These are phyloP conservation scores for Xanthia togata DNA, from an alignment of 2,888 invertebrate genomes.

Conservation along the genomic window DNA sequence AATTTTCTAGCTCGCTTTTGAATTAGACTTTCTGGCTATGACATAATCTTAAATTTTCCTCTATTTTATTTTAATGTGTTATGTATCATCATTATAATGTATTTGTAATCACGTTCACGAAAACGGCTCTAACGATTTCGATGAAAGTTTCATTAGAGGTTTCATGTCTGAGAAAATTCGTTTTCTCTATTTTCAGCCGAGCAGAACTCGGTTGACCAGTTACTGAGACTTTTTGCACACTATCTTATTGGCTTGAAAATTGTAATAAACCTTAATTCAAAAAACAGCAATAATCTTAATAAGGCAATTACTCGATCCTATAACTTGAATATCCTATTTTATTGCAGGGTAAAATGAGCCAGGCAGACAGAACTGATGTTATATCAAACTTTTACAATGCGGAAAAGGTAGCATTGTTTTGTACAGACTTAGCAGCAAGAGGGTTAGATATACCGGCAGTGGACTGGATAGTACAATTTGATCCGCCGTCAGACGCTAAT, in stretches of 20 bases:
- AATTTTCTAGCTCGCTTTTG: no score
- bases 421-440: slow-evolving; percentile 99
- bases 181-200: no score
- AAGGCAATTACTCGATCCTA: not conserved
- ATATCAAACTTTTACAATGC: slow-evolving; percentile 99
- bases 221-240: not conserved
- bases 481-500: slow-evolving; percentile 99
- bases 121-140: no score
- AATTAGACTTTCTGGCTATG: no score
- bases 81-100: no score
- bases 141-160: no score
- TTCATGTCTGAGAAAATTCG: no score
- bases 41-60: no score
- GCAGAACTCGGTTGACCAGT: no score
- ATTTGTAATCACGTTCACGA: no score
- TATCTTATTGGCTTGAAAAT: not conserved
- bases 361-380: slow-evolving; percentile 97
- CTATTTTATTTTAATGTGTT: no score
- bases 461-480: slow-evolving; percentile 99
- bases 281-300: no score
- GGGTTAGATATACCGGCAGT: slow-evolving; percentile 99
- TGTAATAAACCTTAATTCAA: not conserved
- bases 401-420: slow-evolving; percentile 96
- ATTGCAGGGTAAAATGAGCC: slow-evolving; percentile 99
- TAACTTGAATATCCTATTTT: slow-evolving; percentile 5